These are phyloP conservation scores for Perca schrenkii DNA, from an alignment of 2,113 vertebrate species.

Conservation along the genomic window DNA sequence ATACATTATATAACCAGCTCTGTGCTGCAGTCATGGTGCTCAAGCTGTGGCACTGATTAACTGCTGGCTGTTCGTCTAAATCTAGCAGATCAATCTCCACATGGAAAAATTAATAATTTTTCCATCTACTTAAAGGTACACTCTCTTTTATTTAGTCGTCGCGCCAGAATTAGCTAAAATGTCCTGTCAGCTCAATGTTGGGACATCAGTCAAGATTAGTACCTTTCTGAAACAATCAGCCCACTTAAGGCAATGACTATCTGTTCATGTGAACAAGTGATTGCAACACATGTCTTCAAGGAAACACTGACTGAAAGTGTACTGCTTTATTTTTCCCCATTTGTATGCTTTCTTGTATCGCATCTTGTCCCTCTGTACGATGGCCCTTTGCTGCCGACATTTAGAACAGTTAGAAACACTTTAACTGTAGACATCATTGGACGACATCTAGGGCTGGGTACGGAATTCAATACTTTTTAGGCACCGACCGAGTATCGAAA, in stretches of 20 bases:
- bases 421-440: neutral
- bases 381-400: neutral
- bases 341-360: neutral
- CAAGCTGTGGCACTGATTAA: slow-evolving; percentile 74
- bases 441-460: too few species aligned
- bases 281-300: neutral
- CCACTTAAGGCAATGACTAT: neutral
- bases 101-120: slow-evolving; percentile 42
- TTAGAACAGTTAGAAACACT: neutral
- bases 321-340: neutral
- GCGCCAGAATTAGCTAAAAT: neutral
- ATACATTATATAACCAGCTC: slow-evolving; percentile 73
- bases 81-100: slow-evolving; percentile 64
- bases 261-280: neutral
- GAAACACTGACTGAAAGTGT: neutral
- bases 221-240: neutral
- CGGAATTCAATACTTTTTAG: too few species aligned
- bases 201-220: neutral
- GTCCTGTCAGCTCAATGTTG: neutral
- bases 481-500: too few species aligned
- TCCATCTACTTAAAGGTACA: slow-evolving; percentile 38
- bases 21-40: slow-evolving; percentile 70
- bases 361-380: neutral
- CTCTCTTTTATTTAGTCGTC: neutral
- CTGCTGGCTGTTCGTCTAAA: slow-evolving; percentile 69